Percentiles rank a stretch among this genome's conserved stretches.
Evolutionary conservation across 2,888 invertebrate genomes (phyloP).

Genomic region (Erebia palarica): DNA sequence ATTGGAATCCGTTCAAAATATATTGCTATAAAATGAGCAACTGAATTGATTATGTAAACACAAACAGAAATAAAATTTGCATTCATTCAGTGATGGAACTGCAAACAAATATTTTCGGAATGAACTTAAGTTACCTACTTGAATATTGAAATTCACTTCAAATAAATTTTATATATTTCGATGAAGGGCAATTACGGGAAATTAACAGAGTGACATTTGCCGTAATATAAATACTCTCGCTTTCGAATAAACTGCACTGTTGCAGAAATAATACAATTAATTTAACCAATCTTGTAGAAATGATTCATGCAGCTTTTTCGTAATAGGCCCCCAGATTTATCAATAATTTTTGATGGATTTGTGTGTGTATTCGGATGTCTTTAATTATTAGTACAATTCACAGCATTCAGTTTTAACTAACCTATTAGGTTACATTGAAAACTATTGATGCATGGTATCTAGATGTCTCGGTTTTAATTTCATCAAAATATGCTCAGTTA

Average conservation of each 20-base stretch:
- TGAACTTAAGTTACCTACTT: slow-evolving; percentile 9
- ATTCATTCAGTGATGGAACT: slow-evolving; percentile 9
- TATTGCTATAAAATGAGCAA: slow-evolving; percentile 17
- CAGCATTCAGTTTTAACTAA: too few relatives aligned
- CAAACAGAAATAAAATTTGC: slow-evolving; percentile 19
- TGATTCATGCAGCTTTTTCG: too few relatives aligned
- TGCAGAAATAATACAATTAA: too few relatives aligned
- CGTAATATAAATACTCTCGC: too few relatives aligned
- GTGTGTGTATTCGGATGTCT: too few relatives aligned
- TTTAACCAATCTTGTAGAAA: too few relatives aligned
- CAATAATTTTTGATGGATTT: too few relatives aligned
- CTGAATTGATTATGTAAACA: slow-evolving; percentile 21
- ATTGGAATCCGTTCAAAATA: slow-evolving; percentile 9
- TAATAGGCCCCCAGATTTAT: too few relatives aligned
- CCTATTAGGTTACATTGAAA: neutral
- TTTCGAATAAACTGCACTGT: too few relatives aligned
- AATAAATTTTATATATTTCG: neutral
- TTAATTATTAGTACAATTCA: too few relatives aligned
- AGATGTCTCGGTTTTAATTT: neutral
- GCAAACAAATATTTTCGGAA: slow-evolving; percentile 21
- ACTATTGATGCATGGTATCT: neutral
- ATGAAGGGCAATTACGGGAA: too few relatives aligned
- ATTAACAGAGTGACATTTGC: too few relatives aligned
- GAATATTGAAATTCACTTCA: slow-evolving; percentile 9
- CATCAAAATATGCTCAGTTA: neutral